A percentile compares a stretch with the other conserved stretches of the same genome.
Conservation (phyloP, 2,888 invertebrate species). For the Drosophila cyrtoloma region DNA sequence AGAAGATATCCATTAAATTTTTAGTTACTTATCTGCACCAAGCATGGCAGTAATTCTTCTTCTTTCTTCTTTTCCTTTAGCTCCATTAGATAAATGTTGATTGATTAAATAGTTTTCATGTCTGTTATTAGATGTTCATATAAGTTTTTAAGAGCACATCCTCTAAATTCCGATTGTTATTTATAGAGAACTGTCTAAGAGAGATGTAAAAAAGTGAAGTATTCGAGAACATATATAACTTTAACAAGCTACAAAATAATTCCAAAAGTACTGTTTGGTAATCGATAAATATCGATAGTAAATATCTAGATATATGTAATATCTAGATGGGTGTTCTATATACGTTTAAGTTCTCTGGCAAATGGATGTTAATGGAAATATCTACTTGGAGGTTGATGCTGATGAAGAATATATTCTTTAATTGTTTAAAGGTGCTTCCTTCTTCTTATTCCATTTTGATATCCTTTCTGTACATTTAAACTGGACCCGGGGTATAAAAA, state of each 20-base stretch:
- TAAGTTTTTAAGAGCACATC: not conserved
- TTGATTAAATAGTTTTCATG: not conserved
- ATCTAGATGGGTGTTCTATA: not conserved
- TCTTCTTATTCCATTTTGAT: not conserved
- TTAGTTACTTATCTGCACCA: not conserved
- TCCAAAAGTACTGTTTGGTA: not conserved
- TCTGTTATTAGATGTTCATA: not conserved
- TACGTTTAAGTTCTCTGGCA: not conserved
- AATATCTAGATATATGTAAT: not conserved
- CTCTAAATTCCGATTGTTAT: not conserved
- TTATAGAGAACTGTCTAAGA: fast-evolving
- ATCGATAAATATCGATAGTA: not conserved
- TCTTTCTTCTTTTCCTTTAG: not conserved
- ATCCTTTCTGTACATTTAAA: not conserved
- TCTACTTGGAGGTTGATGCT: not conserved
- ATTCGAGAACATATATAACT: not conserved
- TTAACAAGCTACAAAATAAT: not conserved
- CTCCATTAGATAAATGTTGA: not conserved
- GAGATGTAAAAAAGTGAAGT: not conserved
- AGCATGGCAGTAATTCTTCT: too few relatives aligned
- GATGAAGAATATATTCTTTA: not conserved
- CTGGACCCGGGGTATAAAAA: not conserved
- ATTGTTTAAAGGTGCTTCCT: not conserved
- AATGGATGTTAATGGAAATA: not conserved
- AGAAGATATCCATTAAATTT: not conserved